Percentiles rank a stretch among this genome's conserved stretches.
phyloP scores from a whole-genome alignment of 2,888 invertebrate species.

The Drosophila engyochracea region DNA sequence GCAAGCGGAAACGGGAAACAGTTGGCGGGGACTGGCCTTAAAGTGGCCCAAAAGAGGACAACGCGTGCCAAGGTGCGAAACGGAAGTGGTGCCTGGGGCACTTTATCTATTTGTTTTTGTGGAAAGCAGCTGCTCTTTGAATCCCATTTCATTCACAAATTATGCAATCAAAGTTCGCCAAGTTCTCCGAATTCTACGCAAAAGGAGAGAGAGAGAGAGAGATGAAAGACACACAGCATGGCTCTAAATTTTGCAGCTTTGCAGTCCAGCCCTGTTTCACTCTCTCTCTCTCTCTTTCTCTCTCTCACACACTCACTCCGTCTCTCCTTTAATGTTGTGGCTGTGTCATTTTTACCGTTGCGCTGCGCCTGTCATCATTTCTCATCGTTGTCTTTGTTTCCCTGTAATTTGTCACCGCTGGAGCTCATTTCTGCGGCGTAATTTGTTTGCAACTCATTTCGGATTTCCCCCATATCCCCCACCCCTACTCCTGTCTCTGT shows the following conservation, averaged over 20 bases:
- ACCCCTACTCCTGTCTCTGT: background rate
- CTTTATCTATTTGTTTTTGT: constrained; percentile 8
- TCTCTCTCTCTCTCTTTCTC: constrained; percentile 13
- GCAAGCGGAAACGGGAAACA: constrained; percentile 73
- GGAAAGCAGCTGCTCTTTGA: constrained; percentile 48
- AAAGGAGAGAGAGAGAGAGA: background rate
- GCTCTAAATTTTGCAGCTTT: constrained; percentile 43
- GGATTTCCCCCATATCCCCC: constrained; percentile 35
- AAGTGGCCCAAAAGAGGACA: constrained; percentile 45
- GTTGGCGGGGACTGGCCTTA: constrained; percentile 58
- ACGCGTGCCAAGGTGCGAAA: constrained; percentile 74
- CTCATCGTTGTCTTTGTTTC: constrained; percentile 71
- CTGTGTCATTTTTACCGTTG: constrained; percentile 62
- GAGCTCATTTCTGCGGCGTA: constrained; percentile 78
- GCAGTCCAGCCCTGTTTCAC: constrained; percentile 53
- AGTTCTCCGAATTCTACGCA: constrained; percentile 30
- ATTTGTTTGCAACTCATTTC: constrained; percentile 78
- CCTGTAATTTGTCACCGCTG: constrained; percentile 82
- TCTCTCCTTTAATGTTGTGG: constrained; percentile 30
- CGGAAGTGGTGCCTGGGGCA: constrained; percentile 60
- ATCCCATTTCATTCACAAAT: constrained; percentile 42
- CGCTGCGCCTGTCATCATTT: constrained; percentile 73
- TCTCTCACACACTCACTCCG: constrained; percentile 6
- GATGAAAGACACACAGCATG: constrained; percentile 62
- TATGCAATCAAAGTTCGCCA: constrained; percentile 68